phyloP scores from a whole-genome alignment of 1,140 invertebrate species.

The Gyrodactylus bullatarudis region DNA sequence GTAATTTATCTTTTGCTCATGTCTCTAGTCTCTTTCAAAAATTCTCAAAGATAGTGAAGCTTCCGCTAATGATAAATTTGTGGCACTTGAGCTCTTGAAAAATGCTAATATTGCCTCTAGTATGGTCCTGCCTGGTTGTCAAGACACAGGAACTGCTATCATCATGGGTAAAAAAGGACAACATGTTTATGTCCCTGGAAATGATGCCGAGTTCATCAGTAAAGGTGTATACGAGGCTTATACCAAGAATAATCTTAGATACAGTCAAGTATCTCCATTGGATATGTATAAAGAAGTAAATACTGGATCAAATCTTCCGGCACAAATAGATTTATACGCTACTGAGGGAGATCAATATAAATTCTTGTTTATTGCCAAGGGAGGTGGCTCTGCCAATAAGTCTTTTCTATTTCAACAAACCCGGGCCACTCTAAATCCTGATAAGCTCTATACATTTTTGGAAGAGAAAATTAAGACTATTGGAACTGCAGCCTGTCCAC shows the following conservation, averaged over 20 bases:
- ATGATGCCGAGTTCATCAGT: conserved; percentile 17
- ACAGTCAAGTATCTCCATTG: conserved; percentile 16
- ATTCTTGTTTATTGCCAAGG: conserved; percentile 21
- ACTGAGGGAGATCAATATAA: conserved; percentile 17
- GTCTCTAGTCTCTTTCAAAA: conserved; percentile 16
- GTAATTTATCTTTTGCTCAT: conserved; percentile 9
- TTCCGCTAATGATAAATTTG: conserved; percentile 20
- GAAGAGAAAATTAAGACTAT: conserved; percentile 22
- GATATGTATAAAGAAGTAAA: conserved; percentile 21
- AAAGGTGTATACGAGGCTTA: conserved; percentile 21
- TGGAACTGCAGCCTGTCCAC: conserved; percentile 21
- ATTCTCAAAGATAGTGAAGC: conserved; percentile 19
- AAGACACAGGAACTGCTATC: conserved; percentile 22
- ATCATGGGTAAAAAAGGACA: conserved; percentile 23
- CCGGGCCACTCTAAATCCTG: conserved; percentile 19
- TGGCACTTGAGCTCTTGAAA: conserved; percentile 20
- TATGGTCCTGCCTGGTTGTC: conserved; percentile 20
- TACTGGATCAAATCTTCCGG: conserved; percentile 20
- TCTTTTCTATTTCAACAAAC: conserved; percentile 21
- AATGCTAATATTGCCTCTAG: conserved; percentile 20
- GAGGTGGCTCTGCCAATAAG: conserved; percentile 22
- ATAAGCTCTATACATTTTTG: conserved; percentile 18
- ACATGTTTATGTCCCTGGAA: conserved; percentile 16
- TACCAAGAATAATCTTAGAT: conserved; percentile 15
- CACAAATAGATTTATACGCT: conserved; percentile 20